Base-by-base conservation (phyloP, 2,797 vertebrate species). In the Nannoperca australis region DNA sequence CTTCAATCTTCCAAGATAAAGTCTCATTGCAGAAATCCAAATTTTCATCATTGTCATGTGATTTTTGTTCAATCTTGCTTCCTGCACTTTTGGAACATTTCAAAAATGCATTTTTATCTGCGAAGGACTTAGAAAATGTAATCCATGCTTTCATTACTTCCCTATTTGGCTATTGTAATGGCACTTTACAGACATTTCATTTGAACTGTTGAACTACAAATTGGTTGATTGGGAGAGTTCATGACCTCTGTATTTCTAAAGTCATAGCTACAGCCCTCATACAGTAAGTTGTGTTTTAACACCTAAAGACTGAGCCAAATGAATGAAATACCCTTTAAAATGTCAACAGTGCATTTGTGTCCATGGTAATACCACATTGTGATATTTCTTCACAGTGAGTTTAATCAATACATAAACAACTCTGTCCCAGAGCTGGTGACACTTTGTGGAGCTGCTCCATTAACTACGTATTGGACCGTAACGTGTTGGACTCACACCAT, bases 391-490 rank as follows among this genome's bases (percentile, higher is more conserved):
- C 68, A 68, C 69, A 66, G 55, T 36, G 40, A 38, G 61, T 55
- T 78, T 49, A 82, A 79, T 87, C 72, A 42, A 78, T 81, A 80
- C 53, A 10, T 45, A 20, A 62, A 54, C 69, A 45, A 24, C 45
- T 73, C 30, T 30, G 45, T 78, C 66, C 76, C 53, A n/a, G 40
- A 69, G 47, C 61, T 56, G 53, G 40, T 51, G 76, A 64, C 73
- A 70, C 60, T 67, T 45, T 36, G 40, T 27, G 63, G 42, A 68
- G 73, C 7, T 0, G 22, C 67, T 71, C 73, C 55, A 73, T 78
- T 81, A 59, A 27, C 66, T 14, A 2, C 5, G 22, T 34, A 15
- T 40, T 15, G 2, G 32, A 59, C 36, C 24, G 11, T 60, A 58
- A 68, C 63, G 13, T 24, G 13, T 24, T 27, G 68, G 53, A 61